Conservation (phyloP, 1,140 invertebrate genomes). For the Papilio helenus region DNA sequence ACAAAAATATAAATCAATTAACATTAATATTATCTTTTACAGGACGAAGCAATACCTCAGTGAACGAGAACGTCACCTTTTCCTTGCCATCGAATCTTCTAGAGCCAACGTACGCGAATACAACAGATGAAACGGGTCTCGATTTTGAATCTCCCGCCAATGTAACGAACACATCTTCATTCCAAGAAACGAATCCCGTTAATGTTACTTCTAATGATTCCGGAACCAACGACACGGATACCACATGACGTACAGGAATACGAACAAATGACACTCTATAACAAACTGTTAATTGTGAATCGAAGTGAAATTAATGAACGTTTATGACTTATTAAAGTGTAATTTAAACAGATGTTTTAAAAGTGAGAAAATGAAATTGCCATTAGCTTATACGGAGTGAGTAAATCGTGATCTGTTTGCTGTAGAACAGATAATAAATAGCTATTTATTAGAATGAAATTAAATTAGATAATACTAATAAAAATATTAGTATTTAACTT, state of each 20-base stretch:
- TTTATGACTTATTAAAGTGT: not conserved
- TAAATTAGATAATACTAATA: not conserved
- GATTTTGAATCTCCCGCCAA: constrained; percentile 11
- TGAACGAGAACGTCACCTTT: constrained; percentile 56
- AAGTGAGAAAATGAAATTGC: constrained; percentile 19
- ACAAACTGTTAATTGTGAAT: not conserved
- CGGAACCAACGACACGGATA: constrained; percentile 22
- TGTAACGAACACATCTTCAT: not conserved
- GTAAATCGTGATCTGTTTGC: not conserved
- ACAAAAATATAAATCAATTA: not conserved
- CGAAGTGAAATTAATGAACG: not conserved
- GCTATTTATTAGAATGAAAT: not conserved
- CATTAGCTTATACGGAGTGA: constrained; percentile 9
- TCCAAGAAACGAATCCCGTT: not conserved
- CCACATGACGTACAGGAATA: constrained; percentile 30
- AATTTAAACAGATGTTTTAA: not conserved
- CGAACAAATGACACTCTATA: constrained; percentile 9
- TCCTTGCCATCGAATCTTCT: constrained; percentile 46
- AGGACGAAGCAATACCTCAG: constrained; percentile 78
- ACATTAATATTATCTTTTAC: constrained; percentile 46
- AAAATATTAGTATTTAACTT: not conserved
- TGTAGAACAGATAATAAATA: not conserved
- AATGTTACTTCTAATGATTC: not conserved
- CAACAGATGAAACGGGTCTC: constrained; percentile 10
- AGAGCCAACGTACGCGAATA: constrained; percentile 13